phyloP scores from a whole-genome alignment of 2,888 invertebrate genomes.

The Luperina testacea region DNA sequence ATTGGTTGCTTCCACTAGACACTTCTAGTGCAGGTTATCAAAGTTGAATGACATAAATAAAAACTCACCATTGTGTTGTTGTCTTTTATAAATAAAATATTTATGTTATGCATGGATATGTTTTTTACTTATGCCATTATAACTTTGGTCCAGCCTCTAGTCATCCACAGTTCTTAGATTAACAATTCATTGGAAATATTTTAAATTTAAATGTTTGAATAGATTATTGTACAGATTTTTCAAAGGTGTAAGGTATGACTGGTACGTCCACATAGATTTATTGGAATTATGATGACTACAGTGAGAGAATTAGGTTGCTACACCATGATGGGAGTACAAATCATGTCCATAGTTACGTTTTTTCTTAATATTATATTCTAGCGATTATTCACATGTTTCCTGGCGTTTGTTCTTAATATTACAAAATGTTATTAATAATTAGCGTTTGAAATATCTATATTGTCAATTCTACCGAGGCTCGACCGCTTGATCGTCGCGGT shows the following conservation, averaged over 20 bases:
- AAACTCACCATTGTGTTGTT: not conserved
- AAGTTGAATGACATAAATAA: constrained; percentile 48
- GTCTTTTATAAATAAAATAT: not conserved
- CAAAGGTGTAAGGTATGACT: not conserved
- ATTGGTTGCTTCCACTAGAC: constrained; percentile 9
- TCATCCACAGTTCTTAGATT: constrained; percentile 18
- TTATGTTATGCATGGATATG: constrained; percentile 15
- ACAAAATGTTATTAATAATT: constrained; percentile 80
- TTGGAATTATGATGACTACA: constrained; percentile 28
- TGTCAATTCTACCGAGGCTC: constrained; percentile 87
- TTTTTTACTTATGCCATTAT: constrained; percentile 42
- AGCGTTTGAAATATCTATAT: constrained; percentile 85
- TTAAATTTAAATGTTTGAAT: constrained; percentile 5
- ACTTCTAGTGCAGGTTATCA: constrained; percentile 15
- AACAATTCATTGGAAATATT: constrained; percentile 22
- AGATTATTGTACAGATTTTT: constrained; percentile 11
- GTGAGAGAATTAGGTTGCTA: constrained; percentile 29
- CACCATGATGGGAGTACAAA: constrained; percentile 33
- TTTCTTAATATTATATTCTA: constrained; percentile 72
- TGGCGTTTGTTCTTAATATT: constrained; percentile 79
- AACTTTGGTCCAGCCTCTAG: constrained; percentile 22
- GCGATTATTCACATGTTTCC: constrained; percentile 80
- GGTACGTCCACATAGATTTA: constrained; percentile 6
- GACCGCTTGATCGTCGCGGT: constrained; percentile 70
- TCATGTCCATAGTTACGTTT: constrained; percentile 46